phyloP scores from a whole-genome alignment of 2,888 invertebrate genomes.

The Acrobasis consociella region DNA sequence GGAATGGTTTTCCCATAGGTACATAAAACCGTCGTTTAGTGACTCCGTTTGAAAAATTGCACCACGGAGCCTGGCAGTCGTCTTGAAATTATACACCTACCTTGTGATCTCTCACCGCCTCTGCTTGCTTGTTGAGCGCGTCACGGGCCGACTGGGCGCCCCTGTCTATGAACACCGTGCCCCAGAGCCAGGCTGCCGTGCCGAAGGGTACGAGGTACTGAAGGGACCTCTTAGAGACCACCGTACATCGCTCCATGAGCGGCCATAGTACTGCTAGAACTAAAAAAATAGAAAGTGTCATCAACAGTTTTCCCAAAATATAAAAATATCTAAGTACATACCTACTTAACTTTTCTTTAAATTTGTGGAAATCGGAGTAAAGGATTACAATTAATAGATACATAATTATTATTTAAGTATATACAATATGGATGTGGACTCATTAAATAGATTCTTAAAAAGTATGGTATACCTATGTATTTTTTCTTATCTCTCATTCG shows the following conservation, averaged over 20 bases:
- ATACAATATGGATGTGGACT: too few relatives aligned
- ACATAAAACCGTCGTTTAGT: too few relatives aligned
- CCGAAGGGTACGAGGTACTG: conserved; percentile 93
- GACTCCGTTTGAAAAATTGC: background rate
- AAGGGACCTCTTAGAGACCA: conserved; percentile 92
- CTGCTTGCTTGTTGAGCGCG: conserved; percentile 88
- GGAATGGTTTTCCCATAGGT: too few relatives aligned
- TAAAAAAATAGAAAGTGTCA: conserved; percentile 42
- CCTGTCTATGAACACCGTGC: conserved; percentile 94
- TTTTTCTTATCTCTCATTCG: too few relatives aligned
- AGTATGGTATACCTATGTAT: too few relatives aligned
- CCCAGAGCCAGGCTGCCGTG: conserved; percentile 92
- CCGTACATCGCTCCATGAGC: conserved; percentile 89
- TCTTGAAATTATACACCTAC: conserved; percentile 51
- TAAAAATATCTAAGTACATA: too few relatives aligned
- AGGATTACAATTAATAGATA: too few relatives aligned
- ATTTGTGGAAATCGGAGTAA: too few relatives aligned
- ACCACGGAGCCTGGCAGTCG: background rate
- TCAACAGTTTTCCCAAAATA: too few relatives aligned
- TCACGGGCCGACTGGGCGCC: conserved; percentile 88
- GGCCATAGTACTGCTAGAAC: conserved; percentile 92
- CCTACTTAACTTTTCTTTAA: too few relatives aligned
- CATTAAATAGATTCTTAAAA: too few relatives aligned
- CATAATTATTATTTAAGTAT: too few relatives aligned
- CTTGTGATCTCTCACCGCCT: conserved; percentile 85